Evolutionary conservation across 2,113 vertebrate genomes (phyloP).

Genomic region (Tetraodon nigroviridis): DNA sequence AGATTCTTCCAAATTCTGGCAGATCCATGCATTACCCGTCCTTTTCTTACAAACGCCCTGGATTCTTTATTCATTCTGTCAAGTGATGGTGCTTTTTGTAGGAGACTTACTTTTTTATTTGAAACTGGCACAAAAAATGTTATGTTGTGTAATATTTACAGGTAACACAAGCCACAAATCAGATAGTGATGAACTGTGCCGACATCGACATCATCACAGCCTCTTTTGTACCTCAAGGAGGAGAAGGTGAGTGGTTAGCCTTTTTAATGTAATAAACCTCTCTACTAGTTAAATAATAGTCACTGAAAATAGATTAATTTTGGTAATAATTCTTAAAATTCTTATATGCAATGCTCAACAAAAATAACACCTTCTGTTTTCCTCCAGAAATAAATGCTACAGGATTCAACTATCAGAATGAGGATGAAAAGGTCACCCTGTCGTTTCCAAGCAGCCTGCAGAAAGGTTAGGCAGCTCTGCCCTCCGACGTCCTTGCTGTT

Average conservation of each 20-base stretch:
- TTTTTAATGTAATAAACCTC: not conserved
- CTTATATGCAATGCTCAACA: too few relatives aligned
- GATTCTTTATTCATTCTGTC: not conserved
- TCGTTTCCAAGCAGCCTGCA: slow-evolving; percentile 92
- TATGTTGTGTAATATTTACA: slow-evolving; percentile 62
- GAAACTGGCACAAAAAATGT: not conserved
- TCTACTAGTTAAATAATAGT: not conserved
- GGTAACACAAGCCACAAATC: slow-evolving; percentile 94
- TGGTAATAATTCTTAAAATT: too few relatives aligned
- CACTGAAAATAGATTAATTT: too few relatives aligned
- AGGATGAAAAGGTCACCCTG: slow-evolving; percentile 98
- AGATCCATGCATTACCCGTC: not conserved
- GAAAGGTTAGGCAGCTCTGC: slow-evolving; percentile 76
- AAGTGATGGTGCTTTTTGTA: not conserved
- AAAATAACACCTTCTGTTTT: not conserved
- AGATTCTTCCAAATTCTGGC: not conserved
- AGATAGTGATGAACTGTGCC: slow-evolving; percentile 99
- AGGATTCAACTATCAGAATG: slow-evolving; percentile 98
- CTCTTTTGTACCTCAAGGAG: slow-evolving; percentile 88
- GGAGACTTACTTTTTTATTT: not conserved
- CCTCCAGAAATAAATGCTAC: slow-evolving; percentile 90
- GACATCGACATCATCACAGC: slow-evolving; percentile 99
- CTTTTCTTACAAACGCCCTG: too few relatives aligned
- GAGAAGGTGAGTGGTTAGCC: slow-evolving; percentile 81
- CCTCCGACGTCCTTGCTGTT: not conserved